Conservation (phyloP, 2,113 vertebrate genomes). For the Baryphthengus martii region DNA sequence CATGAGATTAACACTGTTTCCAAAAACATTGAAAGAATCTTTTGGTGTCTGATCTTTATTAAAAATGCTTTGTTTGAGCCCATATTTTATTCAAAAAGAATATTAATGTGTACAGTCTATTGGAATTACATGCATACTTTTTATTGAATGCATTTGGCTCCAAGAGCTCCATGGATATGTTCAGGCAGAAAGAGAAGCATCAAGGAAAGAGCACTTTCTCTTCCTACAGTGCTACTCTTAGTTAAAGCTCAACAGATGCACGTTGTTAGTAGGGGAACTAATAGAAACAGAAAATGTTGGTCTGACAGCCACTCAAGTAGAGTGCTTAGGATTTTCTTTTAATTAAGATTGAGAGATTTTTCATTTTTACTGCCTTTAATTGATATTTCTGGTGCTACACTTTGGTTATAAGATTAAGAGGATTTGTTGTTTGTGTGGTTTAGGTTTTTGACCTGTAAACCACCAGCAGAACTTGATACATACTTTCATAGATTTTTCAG, state of each 20-base stretch:
- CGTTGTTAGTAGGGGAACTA: neutral
- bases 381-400: neutral
- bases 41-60: constrained; percentile 15
- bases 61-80: neutral
- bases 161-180: neutral
- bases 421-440: neutral
- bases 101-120: neutral
- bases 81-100: neutral
- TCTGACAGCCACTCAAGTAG: neutral
- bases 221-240: neutral
- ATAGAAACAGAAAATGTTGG: neutral
- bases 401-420: neutral
- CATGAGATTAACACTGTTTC: neutral
- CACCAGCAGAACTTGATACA: neutral
- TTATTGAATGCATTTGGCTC: neutral
- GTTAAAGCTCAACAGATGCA: neutral
- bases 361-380: neutral
- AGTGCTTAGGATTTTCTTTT: neutral
- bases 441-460: neutral
- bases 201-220: neutral
- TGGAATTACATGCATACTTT: neutral
- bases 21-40: neutral
- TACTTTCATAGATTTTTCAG: neutral
- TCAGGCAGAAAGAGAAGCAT: neutral
- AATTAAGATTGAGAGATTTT: neutral